Conservation (phyloP, 2,888 invertebrate genomes). For the Acanthosepion pharaonis region DNA sequence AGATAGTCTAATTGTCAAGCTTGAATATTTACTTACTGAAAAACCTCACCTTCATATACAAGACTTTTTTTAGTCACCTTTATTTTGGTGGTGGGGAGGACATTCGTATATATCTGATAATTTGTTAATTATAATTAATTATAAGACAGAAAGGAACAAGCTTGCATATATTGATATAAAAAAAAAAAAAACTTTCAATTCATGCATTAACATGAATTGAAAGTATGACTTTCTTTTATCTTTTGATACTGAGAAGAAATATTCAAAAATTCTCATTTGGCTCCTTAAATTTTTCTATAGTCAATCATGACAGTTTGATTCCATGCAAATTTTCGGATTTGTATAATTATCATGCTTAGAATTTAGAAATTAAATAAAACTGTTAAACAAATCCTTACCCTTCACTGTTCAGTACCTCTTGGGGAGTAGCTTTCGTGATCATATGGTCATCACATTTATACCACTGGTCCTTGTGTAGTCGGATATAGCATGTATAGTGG, state of each 20-base stretch:
- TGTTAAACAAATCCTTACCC: slow-evolving; percentile 80
- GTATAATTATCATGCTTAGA: background rate
- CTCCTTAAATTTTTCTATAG: background rate
- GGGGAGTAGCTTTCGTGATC: slow-evolving; percentile 89
- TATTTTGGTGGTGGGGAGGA: background rate
- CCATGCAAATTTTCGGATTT: background rate
- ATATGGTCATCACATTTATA: slow-evolving; percentile 97
- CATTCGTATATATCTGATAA: too few species aligned
- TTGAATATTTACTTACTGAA: too few species aligned
- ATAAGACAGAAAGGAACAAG: too few species aligned
- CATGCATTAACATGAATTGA: too few species aligned
- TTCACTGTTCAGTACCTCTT: slow-evolving; percentile 95
- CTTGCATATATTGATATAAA: too few species aligned
- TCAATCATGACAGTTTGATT: background rate
- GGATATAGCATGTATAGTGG: slow-evolving; percentile 95
- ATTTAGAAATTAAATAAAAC: background rate
- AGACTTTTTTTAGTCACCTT: background rate
- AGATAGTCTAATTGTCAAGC: too few species aligned
- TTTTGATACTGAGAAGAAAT: background rate
- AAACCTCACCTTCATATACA: background rate
- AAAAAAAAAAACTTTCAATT: too few species aligned
- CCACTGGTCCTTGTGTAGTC: slow-evolving; percentile 82
- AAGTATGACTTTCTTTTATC: background rate
- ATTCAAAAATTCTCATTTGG: background rate
- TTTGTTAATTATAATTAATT: too few species aligned